Evolutionary conservation across 2,113 vertebrate genomes (phyloP), one percentile per base, ranked within the genome.

Genomic region (Conger conger): DNA sequence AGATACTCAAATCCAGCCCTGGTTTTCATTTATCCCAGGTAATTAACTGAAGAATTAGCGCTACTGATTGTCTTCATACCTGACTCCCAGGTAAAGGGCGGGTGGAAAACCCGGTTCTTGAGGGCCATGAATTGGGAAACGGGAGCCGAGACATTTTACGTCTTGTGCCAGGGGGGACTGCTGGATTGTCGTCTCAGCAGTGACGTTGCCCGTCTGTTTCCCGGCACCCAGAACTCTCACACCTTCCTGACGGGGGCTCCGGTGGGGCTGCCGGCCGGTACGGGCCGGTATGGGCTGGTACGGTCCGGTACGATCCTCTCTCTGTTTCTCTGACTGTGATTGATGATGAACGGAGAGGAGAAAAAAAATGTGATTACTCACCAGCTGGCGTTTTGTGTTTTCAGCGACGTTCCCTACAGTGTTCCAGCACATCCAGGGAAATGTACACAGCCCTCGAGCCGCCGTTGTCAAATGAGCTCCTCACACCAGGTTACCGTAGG

Each of bases 301-400:
- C 38, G 79, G 79, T n/a, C 42, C 68, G 18, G 17, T 38, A 50
- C 27, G 20, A 42, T 35, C 42, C 36, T 53, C 63, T 78, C 38
- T 38, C 27, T 23, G 6, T 7, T 45, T 36, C 82, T 53, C 42
- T 50, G 68, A 33, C 42, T 0, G 8, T 83, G 68, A 83, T 33
- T 53, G 82, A 83, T 53, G 42, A 11, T 0, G 42, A 83, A 0
- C n/a, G 4, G 35, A 84, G n/a, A 73, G 68, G 4, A 78, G 79
- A 45, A 78, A 27, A 76, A 84, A 57, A 54, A 84, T 79, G 30
- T 20, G 45, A 84, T 78, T 84, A 78, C 23, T 50, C 18, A 45
- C 76, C 83, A 84, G 76, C 77, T 83, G 68, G 82, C 40, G 7
- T 38, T 78, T 27, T 54, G 33, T 37, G n/a, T 23, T 79, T 35